Base-by-base conservation (phyloP, 2,797 vertebrate species). In the Chaetodon trifasciatus region DNA sequence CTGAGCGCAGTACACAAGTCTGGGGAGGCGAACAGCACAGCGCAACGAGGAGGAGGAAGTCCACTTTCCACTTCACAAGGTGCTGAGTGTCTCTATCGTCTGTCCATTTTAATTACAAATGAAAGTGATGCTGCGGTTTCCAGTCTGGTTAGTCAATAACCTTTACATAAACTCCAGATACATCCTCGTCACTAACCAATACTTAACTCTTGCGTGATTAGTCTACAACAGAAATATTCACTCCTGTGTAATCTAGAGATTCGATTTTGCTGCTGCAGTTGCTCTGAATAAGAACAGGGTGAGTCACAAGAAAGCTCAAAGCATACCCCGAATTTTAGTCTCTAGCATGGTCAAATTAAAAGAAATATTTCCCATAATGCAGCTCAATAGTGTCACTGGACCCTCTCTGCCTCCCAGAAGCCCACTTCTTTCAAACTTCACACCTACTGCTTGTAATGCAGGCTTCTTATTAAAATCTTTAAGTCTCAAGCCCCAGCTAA, bases 1-100 rank as follows among this genome's bases (percentile, higher is more conserved):
- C 40, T 58, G 62, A 68, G 68, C 47, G 63, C 37, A 53, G 24
- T 13, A 9, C 28, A 66, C 44, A 46, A 10, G 76, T 60, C 49
- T 15, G 52, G 6, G 37, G 21, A 57, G 35, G 46, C 32, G 47
- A 62, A 60, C 3, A 24, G 6, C 3, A 16, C 6, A 11, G 39
- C 17, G 44, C 19, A 32, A 53, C 0, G 0, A 23, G 17, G 55
- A 15, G 57, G 19, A 50, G 37, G 21, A 62, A 35, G 35, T 10
- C 40, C 13, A 39, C 23, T 67, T 53, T 69, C 21, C 55, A n/a
- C 39, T 40, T 55, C 15, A 24, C 17, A 23, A 32, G 21, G 8
- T 21, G 40, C 53, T 46, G 6, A 19, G 8, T 39, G 9, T 50
- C 21, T 69, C 6, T 13, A 1, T 32, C 37, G 2, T n/a, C 0